Evolutionary conservation across 2,797 vertebrate genomes (phyloP), one percentile per base, ranked within the genome.

Genomic region (Labroides dimidiatus): DNA sequence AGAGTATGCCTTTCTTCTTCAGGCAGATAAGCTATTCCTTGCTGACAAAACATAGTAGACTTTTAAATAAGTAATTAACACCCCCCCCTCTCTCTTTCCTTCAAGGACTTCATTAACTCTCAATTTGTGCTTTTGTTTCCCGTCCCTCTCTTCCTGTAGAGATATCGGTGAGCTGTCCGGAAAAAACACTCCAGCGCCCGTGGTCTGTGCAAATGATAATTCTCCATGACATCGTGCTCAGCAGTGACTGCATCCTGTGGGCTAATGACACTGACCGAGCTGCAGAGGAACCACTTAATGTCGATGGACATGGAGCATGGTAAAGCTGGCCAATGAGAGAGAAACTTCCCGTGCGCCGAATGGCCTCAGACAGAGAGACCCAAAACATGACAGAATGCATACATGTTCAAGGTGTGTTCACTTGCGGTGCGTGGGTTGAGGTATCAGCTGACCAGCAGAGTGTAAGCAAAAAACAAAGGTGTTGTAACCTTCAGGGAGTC

Each of bases 161-260:
- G 84, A 83, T 67, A 53, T 17, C 50, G 57, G 79, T 59, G 75
- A 55, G 78, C 60, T 15, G 68, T 64, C 45, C 51, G 65, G 73
- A 74, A 78, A 77, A 27, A 52, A 61, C 82, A 71, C 78, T 85
- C 74, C 67, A 85, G 81, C 44, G 83, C 78, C 75, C 20, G 52
- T 84, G 69, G 77, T 84, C 82, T 42, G 65, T 71, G 70, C 64
- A 76, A 89, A 91, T 79, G 79, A 86, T 90, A 76, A 92, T 89
- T 90, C 86, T 80, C 75, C 78, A 55, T 85, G 85, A 86, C 86
- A 85, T 84, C 61, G 69, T 17, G 36, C 75, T 85, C 72, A 69
- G 81, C 73, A 81, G 65, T 33, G 72, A 69, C 84, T 82, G 87
- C 85, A 78, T 92, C 89, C 81, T 86, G 86, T 86, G 86, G 74